These are phyloP conservation scores for Nesogale talazaci DNA, from an alignment of 2,113 vertebrate genomes.

Conservation along the genomic window DNA sequence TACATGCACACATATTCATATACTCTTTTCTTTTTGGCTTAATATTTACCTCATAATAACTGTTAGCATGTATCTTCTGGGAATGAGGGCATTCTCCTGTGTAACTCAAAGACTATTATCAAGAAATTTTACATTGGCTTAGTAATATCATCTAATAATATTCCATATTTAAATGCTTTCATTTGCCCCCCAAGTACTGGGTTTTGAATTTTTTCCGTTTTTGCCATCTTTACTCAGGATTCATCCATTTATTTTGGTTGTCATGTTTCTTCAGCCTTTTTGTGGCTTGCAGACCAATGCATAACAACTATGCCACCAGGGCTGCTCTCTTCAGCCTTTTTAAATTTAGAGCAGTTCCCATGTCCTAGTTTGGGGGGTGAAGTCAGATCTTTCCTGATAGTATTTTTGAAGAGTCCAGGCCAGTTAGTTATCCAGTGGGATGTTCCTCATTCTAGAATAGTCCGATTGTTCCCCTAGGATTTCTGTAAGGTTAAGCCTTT, in stretches of 20 bases:
- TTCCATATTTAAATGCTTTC: not conserved
- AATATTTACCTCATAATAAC: not conserved
- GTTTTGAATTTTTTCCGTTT: constrained; percentile 18
- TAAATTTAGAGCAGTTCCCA: constrained; percentile 5
- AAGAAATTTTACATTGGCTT: constrained; percentile 28
- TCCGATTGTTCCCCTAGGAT: constrained; percentile 7
- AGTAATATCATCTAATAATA: not conserved
- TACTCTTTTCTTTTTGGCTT: not conserved
- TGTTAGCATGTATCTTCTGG: constrained; percentile 11
- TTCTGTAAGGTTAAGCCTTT: constrained; percentile 33
- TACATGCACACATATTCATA: not conserved
- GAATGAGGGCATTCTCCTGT: not conserved
- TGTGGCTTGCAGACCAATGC: too few relatives aligned
- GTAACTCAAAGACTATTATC: constrained; percentile 20
- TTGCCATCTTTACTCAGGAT: not conserved
- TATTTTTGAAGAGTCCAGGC: constrained; percentile 37
- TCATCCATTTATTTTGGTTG: not conserved
- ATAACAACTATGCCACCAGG: too few relatives aligned
- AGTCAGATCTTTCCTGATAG: not conserved
- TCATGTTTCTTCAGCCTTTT: constrained; percentile 13
- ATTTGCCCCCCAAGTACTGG: not conserved
- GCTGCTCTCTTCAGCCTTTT: constrained; percentile 13
- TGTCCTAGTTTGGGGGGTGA: not conserved
- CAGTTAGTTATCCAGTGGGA: not conserved
- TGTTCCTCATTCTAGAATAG: constrained; percentile 47